Evolutionary conservation across 2,888 invertebrate genomes (phyloP), one percentile per base, ranked within the genome.

Genomic region (Eupithecia inturbata): DNA sequence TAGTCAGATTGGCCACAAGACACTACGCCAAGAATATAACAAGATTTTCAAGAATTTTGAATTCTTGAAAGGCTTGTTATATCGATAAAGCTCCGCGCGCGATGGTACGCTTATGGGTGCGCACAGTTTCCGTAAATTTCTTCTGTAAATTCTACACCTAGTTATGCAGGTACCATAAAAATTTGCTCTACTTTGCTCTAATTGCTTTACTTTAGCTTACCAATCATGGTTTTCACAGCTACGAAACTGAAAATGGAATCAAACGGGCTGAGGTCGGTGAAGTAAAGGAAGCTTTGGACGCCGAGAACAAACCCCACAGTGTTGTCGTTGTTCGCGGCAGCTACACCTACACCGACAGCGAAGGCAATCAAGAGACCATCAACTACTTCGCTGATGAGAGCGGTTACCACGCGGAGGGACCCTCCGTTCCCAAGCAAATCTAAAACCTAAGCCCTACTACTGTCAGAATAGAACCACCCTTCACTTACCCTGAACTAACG

Each of bases 361-460:
- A 96, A 1, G 96, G 96, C 77, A 92, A 92, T 16, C 87, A 89
- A 4, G 94, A 95, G 78, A 83, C 86, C 39, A 78, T 96, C 79
- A 93, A 84, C 68, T 96, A 96, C 90, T 85, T 84, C 75, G 96
- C 96, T 67, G 96, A 96, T 80, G 96, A 96, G 87, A 95, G 88
- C 78, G 96, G 96, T 76, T 96, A 91, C 95, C 95, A 95, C 78
- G 95, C 96, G 1, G 94, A 95, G 67, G 96, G 96, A 64, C 92
- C 92, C 0, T 95, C 96, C 87, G 87, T 96, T 82, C 96, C 96
- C 69, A 95, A 95, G 67, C 87, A 92, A 60, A 93, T 69, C 91
- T 71, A 79, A 14, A 26, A 14, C 22, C 4, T 36, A 22, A 64
- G 14, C n/a, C 19, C 60, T 28, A 28, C 19, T 2, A 6, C 14